Base-by-base conservation (phyloP, 92 coral and sea anemone genomes). In the Umimayanthus kanabou region DNA sequence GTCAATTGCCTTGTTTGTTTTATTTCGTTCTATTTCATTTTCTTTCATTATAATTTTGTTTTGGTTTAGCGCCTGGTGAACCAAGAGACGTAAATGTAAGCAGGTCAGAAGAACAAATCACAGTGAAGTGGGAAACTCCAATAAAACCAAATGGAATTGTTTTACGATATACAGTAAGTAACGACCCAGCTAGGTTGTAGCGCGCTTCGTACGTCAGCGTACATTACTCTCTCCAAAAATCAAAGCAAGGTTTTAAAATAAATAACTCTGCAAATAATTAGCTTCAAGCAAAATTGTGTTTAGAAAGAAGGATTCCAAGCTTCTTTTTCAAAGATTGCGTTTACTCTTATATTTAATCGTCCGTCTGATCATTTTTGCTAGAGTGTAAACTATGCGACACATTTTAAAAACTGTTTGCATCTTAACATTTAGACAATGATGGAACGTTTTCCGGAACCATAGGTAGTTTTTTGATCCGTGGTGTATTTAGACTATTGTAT, bases 121-220 rank as follows among this genome's bases (percentile, higher is more conserved):
- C 78, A 10, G 91, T 88, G 26, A 74, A 80, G 77, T 77, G 80
- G 78, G 55, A 37, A 26, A 22, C 88, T 47, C 91, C 70, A 72
- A 82, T 88, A 9, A 70, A 84, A 9, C 58, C 76, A 84, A 64
- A 84, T 78, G 93, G 93, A 50, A 88, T 88, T 28, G 81, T 91
- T 49, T 29, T 64, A 25, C 30, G 47, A 49, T 91, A 88, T 58
- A 49, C 55, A 15, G 83, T 91, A 25, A 53, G 69, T 33, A 33
- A 33, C 37, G 37, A 33, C 4, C 22, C 26, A 61, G 69, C 69
- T 61, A 23, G 3, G 4, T 18, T 61, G 22, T 1, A 20, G 22
- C 26, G 69, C 22, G 26, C 3, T 53, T 13, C 11, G 18, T 15
- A 53, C 3, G 16, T 14, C 58, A 13, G 18, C 4, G 69, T 25